These are phyloP conservation scores for Tadarida brasiliensis DNA, from an alignment of 2,797 vertebrate genomes.

Conservation along the genomic window DNA sequence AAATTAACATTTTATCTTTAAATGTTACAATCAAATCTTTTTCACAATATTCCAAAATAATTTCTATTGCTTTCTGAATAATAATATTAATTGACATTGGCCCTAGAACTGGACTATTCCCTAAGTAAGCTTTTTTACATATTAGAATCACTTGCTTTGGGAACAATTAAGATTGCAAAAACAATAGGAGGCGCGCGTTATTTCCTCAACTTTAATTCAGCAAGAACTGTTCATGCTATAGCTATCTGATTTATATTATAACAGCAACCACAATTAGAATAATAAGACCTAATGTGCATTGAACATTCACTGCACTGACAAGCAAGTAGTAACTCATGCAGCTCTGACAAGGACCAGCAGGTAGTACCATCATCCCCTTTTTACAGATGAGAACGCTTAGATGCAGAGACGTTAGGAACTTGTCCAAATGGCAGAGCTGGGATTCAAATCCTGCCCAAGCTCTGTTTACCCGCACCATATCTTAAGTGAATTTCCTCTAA, in stretches of 20 bases:
- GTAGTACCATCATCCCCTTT: neutral
- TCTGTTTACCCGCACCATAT: neutral
- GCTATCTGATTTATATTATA: conserved; percentile 47
- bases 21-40: conserved; percentile 19
- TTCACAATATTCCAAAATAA: neutral
- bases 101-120: neutral
- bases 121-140: conserved; percentile 32
- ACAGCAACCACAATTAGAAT: neutral
- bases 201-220: conserved; percentile 10
- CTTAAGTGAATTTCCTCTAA: neutral
- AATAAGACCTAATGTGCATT: neutral
- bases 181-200: neutral
- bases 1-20: conserved; percentile 32
- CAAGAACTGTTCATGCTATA: conserved; percentile 10
- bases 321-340: neutral
- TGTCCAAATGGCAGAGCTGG: neutral
- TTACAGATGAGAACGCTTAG: neutral
- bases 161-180: neutral
- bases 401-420: neutral
- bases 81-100: neutral
- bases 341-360: neutral
- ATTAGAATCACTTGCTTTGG: neutral
- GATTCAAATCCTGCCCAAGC: neutral
- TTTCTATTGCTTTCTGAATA: conserved; percentile 44
- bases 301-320: neutral